Evolutionary conservation across 2,797 vertebrate genomes (phyloP).

Genomic region (Diplodus puntazzo): DNA sequence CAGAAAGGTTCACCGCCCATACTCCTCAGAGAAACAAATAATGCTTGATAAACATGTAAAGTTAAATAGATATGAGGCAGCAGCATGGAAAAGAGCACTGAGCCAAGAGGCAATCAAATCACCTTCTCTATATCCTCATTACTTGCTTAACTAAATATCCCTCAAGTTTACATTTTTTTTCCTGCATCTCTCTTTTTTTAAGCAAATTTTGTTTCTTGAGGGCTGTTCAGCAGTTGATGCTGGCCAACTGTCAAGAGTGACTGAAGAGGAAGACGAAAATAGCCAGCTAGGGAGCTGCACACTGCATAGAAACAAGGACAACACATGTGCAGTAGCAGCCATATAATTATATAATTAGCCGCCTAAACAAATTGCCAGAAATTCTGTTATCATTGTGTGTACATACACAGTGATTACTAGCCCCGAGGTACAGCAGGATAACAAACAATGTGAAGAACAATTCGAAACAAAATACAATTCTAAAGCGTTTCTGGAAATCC

Average conservation of each 20-base stretch:
- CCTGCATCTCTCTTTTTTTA: conserved; percentile 10
- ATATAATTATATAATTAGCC: conserved; percentile 75
- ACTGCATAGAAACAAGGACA: conserved; percentile 67
- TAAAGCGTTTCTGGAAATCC: conserved; percentile 30
- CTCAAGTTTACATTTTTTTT: conserved; percentile 46
- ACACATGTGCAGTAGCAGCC: conserved; percentile 55
- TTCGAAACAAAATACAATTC: conserved; percentile 51
- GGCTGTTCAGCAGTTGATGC: conserved; percentile 57
- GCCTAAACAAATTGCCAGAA: conserved; percentile 66
- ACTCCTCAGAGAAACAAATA: conserved; percentile 74
- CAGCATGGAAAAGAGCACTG: conserved; percentile 47
- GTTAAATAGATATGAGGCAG: conserved; percentile 69
- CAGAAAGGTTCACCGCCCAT: conserved; percentile 76
- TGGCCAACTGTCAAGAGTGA: conserved; percentile 75
- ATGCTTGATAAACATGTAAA: conserved; percentile 75
- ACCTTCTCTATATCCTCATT: conserved; percentile 44
- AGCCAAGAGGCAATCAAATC: conserved; percentile 60
- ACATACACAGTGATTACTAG: conserved; percentile 64
- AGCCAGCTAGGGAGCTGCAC: conserved; percentile 64
- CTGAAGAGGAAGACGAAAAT: conserved; percentile 76
- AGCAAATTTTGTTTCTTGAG: conserved; percentile 44
- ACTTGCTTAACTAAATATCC: conserved; percentile 58
- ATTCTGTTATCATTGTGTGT: conserved; percentile 58
- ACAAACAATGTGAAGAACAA: conserved; percentile 66
- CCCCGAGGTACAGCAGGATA: conserved; percentile 36